Percentiles rank a stretch among this genome's conserved stretches.
phyloP scores from a whole-genome alignment of 2,113 vertebrate genomes.

The Sander vitreus region DNA sequence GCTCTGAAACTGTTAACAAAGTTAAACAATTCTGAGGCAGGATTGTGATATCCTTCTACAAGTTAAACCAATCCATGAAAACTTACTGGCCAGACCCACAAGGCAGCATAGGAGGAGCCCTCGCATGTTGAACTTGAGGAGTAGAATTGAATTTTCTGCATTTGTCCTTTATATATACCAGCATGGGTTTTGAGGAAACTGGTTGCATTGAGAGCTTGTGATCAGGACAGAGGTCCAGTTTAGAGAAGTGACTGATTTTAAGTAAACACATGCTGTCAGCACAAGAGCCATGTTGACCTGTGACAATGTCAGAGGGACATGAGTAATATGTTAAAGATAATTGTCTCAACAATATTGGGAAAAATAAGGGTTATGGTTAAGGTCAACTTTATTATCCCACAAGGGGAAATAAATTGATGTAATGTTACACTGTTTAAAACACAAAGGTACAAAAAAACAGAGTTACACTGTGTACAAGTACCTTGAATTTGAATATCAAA shows the following conservation, averaged over 20 bases:
- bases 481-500: not conserved
- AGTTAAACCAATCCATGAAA: not conserved
- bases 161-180: slow-evolving; percentile 69
- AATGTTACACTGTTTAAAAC: no score
- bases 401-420: no score
- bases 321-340: slow-evolving; percentile 12
- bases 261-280: slow-evolving; percentile 41
- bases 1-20: not conserved
- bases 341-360: no score
- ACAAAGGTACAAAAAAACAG: no score
- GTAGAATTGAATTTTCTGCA: slow-evolving; percentile 22
- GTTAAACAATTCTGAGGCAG: not conserved
- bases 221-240: slow-evolving; percentile 10
- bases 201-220: slow-evolving; percentile 20
- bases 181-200: not conserved
- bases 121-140: slow-evolving; percentile 72
- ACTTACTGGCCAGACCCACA: slow-evolving; percentile 80
- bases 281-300: slow-evolving; percentile 55
- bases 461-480: not conserved
- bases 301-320: slow-evolving; percentile 77
- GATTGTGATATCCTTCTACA: not conserved
- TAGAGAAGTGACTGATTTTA: not conserved
- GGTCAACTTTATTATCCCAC: no score
- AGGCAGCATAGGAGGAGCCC: slow-evolving; percentile 76
- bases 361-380: no score